phyloP scores from a whole-genome alignment of 2,888 invertebrate species.

The Cyclophora punctaria region DNA sequence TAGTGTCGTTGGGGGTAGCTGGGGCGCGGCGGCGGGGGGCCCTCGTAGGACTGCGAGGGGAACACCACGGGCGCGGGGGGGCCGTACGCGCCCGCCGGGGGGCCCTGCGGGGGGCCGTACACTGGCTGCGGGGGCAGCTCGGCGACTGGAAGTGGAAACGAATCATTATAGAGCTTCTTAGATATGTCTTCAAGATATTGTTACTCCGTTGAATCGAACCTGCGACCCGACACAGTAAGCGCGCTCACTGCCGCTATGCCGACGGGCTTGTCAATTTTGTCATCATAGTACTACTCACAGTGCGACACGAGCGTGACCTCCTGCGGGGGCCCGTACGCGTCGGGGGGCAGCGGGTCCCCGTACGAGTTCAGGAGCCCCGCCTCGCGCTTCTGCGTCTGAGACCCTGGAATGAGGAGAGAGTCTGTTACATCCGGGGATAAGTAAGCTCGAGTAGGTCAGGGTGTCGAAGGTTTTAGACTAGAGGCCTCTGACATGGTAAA shows the following conservation, averaged over 20 bases:
- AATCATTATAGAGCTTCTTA: neutral
- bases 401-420: constrained; percentile 32
- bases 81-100: constrained; percentile 63
- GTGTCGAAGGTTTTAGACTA: too few species aligned
- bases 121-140: constrained; percentile 62
- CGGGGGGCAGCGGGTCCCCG: constrained; percentile 68
- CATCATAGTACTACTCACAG: constrained; percentile 27
- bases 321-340: constrained; percentile 71
- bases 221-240: too few species aligned
- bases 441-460: too few species aligned
- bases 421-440: neutral
- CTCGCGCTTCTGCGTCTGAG: constrained; percentile 60
- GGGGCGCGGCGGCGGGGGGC: constrained; percentile 71
- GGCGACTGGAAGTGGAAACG: constrained; percentile 51
- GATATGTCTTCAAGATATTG: neutral
- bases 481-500: too few species aligned
- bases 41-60: constrained; percentile 57
- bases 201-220: too few species aligned
- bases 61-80: constrained; percentile 66
- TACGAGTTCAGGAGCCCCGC: constrained; percentile 66
- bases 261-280: too few species aligned
- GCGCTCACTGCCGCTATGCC: too few species aligned
- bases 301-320: constrained; percentile 32
- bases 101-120: constrained; percentile 74
- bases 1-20: constrained; percentile 58